Conservation (phyloP, 1,140 invertebrate genomes). For the honey bee (Apis mellifera) region Amel_HAv3.1 CM009945.2:6382001-6382500, state of each 20-base stretch:
- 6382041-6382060: too few relatives aligned
- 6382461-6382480: too few relatives aligned
- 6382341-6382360: not conserved
- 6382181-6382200: not conserved
- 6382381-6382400: not conserved
- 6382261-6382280: not conserved
- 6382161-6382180: constrained; percentile 6
- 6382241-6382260: constrained; percentile 26
- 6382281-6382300: not conserved
- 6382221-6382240: constrained; percentile 22
- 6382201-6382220: not conserved
- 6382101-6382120: not conserved
- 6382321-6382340: constrained; percentile 22
- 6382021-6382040: not conserved
- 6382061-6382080: not conserved
- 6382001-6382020: not conserved
- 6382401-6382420: not conserved
- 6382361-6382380: not conserved
- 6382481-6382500: too few relatives aligned
- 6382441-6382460: too few relatives aligned
- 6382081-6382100: not conserved
- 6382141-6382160: too few relatives aligned
- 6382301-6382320: not conserved
- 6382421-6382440: not conserved
- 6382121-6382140: not conserved